These are phyloP conservation scores for Smutsia temminckii DNA, from an alignment of 2,797 vertebrate species.

Conservation along the genomic window DNA sequence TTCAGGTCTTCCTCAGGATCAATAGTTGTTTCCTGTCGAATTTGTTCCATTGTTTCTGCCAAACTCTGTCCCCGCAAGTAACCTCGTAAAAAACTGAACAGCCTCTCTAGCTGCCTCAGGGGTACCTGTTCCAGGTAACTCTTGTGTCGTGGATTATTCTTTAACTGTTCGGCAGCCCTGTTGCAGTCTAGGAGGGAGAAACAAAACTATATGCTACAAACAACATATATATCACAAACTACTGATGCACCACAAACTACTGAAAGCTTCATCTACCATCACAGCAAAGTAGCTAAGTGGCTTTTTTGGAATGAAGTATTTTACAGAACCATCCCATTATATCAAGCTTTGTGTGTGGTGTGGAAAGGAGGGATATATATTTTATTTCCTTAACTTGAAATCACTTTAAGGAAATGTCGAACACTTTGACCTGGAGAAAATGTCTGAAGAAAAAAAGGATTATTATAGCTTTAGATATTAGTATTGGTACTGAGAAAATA, in stretches of 20 bases:
- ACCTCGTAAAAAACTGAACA: conserved; percentile 89
- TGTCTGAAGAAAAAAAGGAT: conserved; percentile 1
- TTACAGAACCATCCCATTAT: conserved; percentile 15
- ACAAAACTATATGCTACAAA: background rate
- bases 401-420: conserved; percentile 44
- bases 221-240: background rate
- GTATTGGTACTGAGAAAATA: conserved; percentile 19
- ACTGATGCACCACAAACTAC: background rate
- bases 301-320: conserved; percentile 40
- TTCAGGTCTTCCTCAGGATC: conserved; percentile 93
- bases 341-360: background rate
- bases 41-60: conserved; percentile 86
- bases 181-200: conserved; percentile 87
- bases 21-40: conserved; percentile 84
- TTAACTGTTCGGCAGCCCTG: conserved; percentile 92
- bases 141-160: conserved; percentile 92
- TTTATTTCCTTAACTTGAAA: conserved; percentile 45
- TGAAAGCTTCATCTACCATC: background rate
- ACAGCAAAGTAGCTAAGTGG: background rate
- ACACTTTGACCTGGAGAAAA: conserved; percentile 44
- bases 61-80: conserved; percentile 89
- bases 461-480: background rate
- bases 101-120: conserved; percentile 89
- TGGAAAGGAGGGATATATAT: background rate
- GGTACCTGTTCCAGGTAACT: conserved; percentile 90